These are phyloP conservation scores for Lagenorhynchus albirostris DNA, from an alignment of 2,113 vertebrate species.

Conservation along the genomic window DNA sequence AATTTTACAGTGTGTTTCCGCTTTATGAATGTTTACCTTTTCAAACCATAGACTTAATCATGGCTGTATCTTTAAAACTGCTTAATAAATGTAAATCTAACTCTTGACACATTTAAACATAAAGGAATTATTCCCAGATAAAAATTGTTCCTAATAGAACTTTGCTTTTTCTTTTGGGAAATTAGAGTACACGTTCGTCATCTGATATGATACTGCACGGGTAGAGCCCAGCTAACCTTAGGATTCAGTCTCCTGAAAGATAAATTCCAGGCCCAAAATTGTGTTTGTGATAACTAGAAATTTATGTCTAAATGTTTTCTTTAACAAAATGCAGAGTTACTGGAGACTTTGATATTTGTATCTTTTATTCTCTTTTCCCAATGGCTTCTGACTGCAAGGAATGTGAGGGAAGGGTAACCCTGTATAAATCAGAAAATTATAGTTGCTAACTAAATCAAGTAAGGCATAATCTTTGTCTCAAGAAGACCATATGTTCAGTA, in stretches of 20 bases:
- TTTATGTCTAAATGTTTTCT: conserved; percentile 19
- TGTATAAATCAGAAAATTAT: conserved; percentile 15
- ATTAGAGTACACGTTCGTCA: neutral
- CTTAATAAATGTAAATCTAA: conserved; percentile 26
- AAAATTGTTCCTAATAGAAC: neutral
- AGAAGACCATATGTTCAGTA: neutral
- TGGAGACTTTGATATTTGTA: neutral
- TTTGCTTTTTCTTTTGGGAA: conserved; percentile 18
- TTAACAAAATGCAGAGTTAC: neutral
- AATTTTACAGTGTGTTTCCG: neutral
- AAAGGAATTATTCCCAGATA: neutral
- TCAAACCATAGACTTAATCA: neutral
- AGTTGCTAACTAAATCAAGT: conserved; percentile 7
- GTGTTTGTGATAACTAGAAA: neutral
- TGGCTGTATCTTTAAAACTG: neutral
- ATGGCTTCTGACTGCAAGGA: neutral
- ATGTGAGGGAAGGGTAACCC: neutral
- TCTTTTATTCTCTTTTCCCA: conserved; percentile 14
- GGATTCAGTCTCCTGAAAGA: neutral
- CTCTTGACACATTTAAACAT: conserved; percentile 24
- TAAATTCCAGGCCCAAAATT: neutral
- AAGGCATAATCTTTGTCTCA: conserved; percentile 13
- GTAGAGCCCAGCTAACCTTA: neutral
- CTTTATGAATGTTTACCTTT: neutral
- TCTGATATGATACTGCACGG: neutral